Percentiles rank a stretch among this genome's conserved stretches.
These are phyloP conservation scores for Hemithea aestivaria DNA, from an alignment of 2,888 invertebrate species.

Conservation along the genomic window DNA sequence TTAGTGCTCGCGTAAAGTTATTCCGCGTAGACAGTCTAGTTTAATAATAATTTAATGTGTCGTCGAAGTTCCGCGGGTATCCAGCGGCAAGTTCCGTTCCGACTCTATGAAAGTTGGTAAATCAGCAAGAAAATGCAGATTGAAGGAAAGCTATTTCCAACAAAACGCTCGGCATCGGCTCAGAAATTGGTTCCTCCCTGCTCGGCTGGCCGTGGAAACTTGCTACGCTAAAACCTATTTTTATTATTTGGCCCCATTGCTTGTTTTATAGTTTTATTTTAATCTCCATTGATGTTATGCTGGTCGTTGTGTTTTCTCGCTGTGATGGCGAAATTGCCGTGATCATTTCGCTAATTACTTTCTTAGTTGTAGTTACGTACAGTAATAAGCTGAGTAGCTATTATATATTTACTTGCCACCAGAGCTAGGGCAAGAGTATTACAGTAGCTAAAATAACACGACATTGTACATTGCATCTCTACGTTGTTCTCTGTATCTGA, in stretches of 20 bases:
- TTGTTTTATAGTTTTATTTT: slow-evolving; percentile 62
- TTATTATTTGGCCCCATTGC: slow-evolving; percentile 66
- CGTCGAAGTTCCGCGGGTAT: slow-evolving; percentile 51
- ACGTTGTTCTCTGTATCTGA: too few species aligned
- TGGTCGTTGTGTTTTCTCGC: slow-evolving; percentile 10
- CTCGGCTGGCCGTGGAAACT: slow-evolving; percentile 70
- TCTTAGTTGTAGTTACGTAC: too few species aligned
- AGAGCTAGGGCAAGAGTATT: too few species aligned
- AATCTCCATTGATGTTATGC: slow-evolving; percentile 48
- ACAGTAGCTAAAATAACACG: too few species aligned
- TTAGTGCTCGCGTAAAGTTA: slow-evolving; percentile 14
- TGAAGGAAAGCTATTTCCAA: slow-evolving; percentile 78
- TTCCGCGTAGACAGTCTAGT: slow-evolving; percentile 29
- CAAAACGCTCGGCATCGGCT: slow-evolving; percentile 75
- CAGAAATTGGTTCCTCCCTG: slow-evolving; percentile 75
- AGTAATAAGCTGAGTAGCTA: too few species aligned
- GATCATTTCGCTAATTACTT: slow-evolving; percentile 5
- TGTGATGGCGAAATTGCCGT: slow-evolving; percentile 21
- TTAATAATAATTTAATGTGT: slow-evolving; percentile 62
- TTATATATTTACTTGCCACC: too few species aligned
- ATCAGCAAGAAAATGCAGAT: slow-evolving; percentile 80
- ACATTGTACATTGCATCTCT: too few species aligned
- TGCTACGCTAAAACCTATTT: slow-evolving; percentile 70
- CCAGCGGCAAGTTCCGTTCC: slow-evolving; percentile 51
- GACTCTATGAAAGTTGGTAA: slow-evolving; percentile 73